A percentile compares a stretch with the other conserved stretches of the same genome.
phyloP scores from a whole-genome alignment of 1,140 invertebrate genomes.

The Geopemphigus sp. region DNA sequence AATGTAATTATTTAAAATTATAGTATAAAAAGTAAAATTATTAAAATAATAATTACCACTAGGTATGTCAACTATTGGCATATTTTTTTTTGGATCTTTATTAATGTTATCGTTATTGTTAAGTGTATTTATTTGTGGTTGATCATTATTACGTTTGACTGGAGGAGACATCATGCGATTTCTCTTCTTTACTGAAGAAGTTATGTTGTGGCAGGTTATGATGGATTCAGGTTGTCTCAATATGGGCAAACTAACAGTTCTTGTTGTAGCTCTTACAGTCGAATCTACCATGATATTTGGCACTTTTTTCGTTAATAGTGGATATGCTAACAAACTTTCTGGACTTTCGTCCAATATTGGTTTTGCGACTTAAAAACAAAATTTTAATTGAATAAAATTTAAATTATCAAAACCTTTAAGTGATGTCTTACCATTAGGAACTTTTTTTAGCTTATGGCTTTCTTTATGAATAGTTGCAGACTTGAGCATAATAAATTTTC shows the following conservation, averaged over 20 bases:
- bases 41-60: slow-evolving; percentile 15
- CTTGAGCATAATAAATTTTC: slow-evolving; percentile 67
- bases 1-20: too few species aligned
- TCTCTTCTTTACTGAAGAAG: too few species aligned
- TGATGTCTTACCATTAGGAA: slow-evolving; percentile 16
- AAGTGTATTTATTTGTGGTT: slow-evolving; percentile 40
- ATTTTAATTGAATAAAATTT: background rate
- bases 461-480: slow-evolving; percentile 62
- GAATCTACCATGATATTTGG: background rate
- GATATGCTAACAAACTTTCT: slow-evolving; percentile 33
- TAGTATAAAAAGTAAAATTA: background rate
- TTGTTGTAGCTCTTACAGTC: background rate
- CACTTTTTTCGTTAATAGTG: slow-evolving; percentile 45
- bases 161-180: background rate
- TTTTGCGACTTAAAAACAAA: slow-evolving; percentile 14
- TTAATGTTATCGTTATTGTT: background rate
- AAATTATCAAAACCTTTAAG: background rate
- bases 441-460: slow-evolving; percentile 8
- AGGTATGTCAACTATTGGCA: background rate
- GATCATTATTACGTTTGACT: slow-evolving; percentile 37
- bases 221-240: background rate
- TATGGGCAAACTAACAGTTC: slow-evolving; percentile 21
- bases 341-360: background rate
- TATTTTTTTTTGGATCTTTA: slow-evolving; percentile 26
- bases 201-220: background rate